Percentiles rank a stretch among this genome's conserved stretches.
Evolutionary conservation across 2,888 invertebrate species (phyloP).

Genomic region (Marasmarcha lunaedactyla): DNA sequence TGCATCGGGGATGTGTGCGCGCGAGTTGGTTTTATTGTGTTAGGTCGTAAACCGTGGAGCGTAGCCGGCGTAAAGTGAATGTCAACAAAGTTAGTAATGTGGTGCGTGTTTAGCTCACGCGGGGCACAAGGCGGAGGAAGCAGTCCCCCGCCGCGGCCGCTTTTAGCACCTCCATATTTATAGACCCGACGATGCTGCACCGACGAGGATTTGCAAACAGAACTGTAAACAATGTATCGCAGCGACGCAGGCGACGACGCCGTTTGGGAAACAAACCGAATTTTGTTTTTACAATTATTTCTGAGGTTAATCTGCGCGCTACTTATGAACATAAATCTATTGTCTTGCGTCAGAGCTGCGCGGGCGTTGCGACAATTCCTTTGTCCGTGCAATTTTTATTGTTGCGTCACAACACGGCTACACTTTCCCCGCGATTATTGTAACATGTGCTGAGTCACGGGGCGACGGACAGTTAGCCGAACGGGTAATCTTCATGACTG

Average conservation of each 20-base stretch:
- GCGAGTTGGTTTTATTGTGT: neutral
- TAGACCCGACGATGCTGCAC: conserved; percentile 48
- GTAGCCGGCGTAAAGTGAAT: conserved; percentile 52
- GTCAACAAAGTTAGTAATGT: conserved; percentile 45
- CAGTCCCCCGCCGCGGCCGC: conserved; percentile 60
- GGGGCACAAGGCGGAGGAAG: conserved; percentile 61
- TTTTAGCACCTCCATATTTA: conserved; percentile 70
- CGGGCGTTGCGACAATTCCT: conserved; percentile 50
- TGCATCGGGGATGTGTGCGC: too few species aligned
- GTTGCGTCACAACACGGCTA: conserved; percentile 56
- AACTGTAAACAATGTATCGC: conserved; percentile 41
- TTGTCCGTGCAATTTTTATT: conserved; percentile 61
- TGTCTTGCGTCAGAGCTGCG: conserved; percentile 39
- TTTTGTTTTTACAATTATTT: neutral
- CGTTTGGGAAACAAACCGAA: neutral
- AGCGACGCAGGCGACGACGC: conserved; percentile 24
- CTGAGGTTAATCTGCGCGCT: neutral
- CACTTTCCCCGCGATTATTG: conserved; percentile 57
- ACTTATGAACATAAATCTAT: conserved; percentile 23
- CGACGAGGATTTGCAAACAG: conserved; percentile 55
- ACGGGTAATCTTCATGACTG: neutral
- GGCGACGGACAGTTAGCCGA: conserved; percentile 21
- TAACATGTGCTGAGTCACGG: conserved; percentile 33
- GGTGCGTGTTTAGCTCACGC: conserved; percentile 49
- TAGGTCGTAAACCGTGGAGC: conserved; percentile 21